Evolutionary conservation across 2,888 invertebrate genomes (phyloP), one percentile per base, ranked within the genome.

Genomic region (Leptogaster cylindrica): DNA sequence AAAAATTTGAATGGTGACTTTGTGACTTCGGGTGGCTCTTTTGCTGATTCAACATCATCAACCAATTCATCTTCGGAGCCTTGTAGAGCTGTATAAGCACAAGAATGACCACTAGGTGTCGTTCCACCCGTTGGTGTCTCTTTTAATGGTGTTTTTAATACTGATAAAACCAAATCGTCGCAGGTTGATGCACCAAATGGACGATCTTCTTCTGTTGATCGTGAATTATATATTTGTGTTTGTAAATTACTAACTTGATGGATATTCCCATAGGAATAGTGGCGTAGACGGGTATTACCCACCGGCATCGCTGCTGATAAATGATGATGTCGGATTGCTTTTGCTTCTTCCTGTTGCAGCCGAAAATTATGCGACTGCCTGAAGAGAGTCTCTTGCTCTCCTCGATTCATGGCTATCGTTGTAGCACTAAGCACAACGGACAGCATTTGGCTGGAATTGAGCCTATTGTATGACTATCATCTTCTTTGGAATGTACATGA

Each of bases 381-480:
- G 76, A 84, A 87, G 73, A 87, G 79, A 73, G 82, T 84, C 76
- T 86, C 86, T 79, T 87, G 86, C 76, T 87, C 87, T 71, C 84
- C 85, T 69, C 86, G 83, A 81, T 87, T 87, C 87, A 87, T 87
- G 75, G 81, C 82, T 75, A 76, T 76, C 71, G 76, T 73, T 75
- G 80, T 82, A 72, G 77, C 75, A 67, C 76, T 73, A 79, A 82
- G 80, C 75, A 82, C 80, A 77, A 81, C 76, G 75, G 82, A 81
- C 76, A 82, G 80, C 82, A 83, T 82, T 78, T 71, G 74, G 68
- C 41, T 65, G 6, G 58, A 27, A 31, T 50, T 55, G 10, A 46
- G 20, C 33, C 39, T 61, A 61, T 39, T 33, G 25, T 58, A 61
- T 12, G 52, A 65, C 67, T 67, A 67, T 67, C 67, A 67, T 65